These are phyloP conservation scores for Microchrysa polita DNA, from an alignment of 2,888 invertebrate genomes.

Conservation along the genomic window DNA sequence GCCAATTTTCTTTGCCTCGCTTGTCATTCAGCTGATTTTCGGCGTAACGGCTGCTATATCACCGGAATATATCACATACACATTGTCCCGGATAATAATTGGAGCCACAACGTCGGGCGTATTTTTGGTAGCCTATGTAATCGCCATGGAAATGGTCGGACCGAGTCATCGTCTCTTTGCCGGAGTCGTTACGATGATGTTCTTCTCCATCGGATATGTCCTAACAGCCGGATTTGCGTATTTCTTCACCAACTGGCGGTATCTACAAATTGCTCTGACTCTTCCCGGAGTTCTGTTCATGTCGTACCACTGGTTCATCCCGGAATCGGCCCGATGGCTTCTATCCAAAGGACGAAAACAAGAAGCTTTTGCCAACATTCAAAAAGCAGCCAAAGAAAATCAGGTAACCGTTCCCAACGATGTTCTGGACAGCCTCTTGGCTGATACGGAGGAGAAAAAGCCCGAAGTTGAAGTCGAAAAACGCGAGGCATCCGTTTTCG, in stretches of 20 bases:
- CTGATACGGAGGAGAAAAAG: slow-evolving; percentile 62
- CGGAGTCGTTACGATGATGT: slow-evolving; percentile 78
- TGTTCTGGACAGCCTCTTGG: slow-evolving; percentile 67
- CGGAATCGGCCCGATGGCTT: slow-evolving; percentile 79
- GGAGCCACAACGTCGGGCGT: slow-evolving; percentile 81
- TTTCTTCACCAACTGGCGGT: slow-evolving; percentile 74
- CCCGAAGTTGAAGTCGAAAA: slow-evolving; percentile 56
- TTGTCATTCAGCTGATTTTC: slow-evolving; percentile 75
- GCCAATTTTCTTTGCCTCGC: slow-evolving; percentile 76
- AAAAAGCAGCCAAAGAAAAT: slow-evolving; percentile 73
- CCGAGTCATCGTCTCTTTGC: slow-evolving; percentile 74
- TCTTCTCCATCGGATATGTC: slow-evolving; percentile 78
- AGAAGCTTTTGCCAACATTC: slow-evolving; percentile 71
- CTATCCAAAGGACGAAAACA: slow-evolving; percentile 71
- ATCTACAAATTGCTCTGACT: slow-evolving; percentile 75
- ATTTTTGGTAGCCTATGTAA: slow-evolving; percentile 80
- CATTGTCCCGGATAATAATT: slow-evolving; percentile 72
- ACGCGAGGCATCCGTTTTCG: slow-evolving; percentile 66
- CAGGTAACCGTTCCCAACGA: slow-evolving; percentile 69
- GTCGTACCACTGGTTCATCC: slow-evolving; percentile 79
- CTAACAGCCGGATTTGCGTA: slow-evolving; percentile 74
- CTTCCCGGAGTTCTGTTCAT: slow-evolving; percentile 75
- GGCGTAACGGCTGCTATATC: slow-evolving; percentile 74
- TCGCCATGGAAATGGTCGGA: slow-evolving; percentile 81
- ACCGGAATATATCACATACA: slow-evolving; percentile 75